Evolutionary conservation across 2,888 invertebrate species (phyloP).

Genomic region (Gastracanthus pulcherrimus): DNA sequence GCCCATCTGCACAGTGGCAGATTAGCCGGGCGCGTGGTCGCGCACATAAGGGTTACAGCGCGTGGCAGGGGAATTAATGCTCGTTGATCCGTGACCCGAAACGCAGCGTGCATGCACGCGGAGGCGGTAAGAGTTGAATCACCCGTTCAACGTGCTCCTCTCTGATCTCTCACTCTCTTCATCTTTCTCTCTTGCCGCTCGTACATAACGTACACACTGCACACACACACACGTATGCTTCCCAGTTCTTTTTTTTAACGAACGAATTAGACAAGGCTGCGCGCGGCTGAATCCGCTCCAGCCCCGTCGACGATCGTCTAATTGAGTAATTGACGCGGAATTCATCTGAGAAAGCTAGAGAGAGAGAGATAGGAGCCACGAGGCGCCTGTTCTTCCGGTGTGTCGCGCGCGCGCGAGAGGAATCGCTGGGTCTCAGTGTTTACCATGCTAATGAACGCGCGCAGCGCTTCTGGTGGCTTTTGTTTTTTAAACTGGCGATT

Average conservation of each 20-base stretch:
- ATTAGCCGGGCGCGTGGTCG: too few species aligned
- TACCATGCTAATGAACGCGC: constrained; percentile 30
- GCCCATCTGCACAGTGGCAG: too few species aligned
- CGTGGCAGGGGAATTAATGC: constrained; percentile 69
- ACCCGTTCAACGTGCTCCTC: constrained; percentile 65
- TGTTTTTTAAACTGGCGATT: too few species aligned
- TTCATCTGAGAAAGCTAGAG: constrained; percentile 23
- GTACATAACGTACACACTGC: not conserved
- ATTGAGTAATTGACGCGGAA: constrained; percentile 60
- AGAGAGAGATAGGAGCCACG: not conserved
- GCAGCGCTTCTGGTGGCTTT: not conserved
- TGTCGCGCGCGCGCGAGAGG: not conserved
- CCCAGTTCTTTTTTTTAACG: constrained; percentile 49
- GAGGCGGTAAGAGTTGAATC: constrained; percentile 68
- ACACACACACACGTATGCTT: not conserved
- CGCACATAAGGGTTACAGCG: too few species aligned
- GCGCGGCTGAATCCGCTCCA: constrained; percentile 56
- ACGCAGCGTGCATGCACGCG: too few species aligned
- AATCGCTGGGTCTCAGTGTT: constrained; percentile 15
- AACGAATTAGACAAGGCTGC: constrained; percentile 61
- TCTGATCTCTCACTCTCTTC: not conserved
- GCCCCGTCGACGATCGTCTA: constrained; percentile 42
- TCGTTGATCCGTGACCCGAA: constrained; percentile 73
- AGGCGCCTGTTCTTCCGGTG: constrained; percentile 49
- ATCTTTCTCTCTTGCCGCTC: not conserved